A percentile compares a stretch with the other conserved stretches of the same genome.
These are phyloP conservation scores for Lasiurus borealis DNA, from an alignment of 2,113 vertebrate species.

Conservation along the genomic window DNA sequence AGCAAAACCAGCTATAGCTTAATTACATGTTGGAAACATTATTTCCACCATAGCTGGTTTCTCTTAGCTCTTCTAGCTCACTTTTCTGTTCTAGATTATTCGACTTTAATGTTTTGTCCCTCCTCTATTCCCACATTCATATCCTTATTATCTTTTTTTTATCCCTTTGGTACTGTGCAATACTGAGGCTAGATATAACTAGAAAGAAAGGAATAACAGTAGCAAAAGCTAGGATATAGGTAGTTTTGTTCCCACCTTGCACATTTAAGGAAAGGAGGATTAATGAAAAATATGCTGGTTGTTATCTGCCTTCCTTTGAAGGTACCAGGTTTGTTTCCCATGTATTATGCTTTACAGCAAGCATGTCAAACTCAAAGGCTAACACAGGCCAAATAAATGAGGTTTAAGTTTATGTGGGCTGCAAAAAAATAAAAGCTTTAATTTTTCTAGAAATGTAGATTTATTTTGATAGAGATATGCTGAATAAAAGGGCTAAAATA, in stretches of 20 bases:
- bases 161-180: not conserved
- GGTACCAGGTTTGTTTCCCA: not conserved
- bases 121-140: not conserved
- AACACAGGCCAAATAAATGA: too few relatives aligned
- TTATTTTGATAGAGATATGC: too few relatives aligned
- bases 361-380: too few relatives aligned
- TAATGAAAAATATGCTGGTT: not conserved
- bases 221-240: not conserved
- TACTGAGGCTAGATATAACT: not conserved
- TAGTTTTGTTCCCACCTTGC: not conserved
- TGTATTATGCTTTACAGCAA: not conserved
- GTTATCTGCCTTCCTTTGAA: slow-evolving; percentile 43
- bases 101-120: not conserved
- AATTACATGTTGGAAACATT: not conserved
- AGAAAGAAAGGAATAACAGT: not conserved
- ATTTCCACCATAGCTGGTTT: slow-evolving; percentile 51
- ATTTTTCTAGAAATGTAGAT: too few relatives aligned
- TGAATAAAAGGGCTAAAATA: too few relatives aligned
- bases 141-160: not conserved
- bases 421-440: too few relatives aligned
- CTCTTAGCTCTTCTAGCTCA: not conserved
- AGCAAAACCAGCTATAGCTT: too few relatives aligned
- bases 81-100: slow-evolving; percentile 20
- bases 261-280: not conserved
- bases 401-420: too few relatives aligned